Evolutionary conservation across 2,113 vertebrate species (phyloP).

Genomic region (Siniperca chuatsi): DNA sequence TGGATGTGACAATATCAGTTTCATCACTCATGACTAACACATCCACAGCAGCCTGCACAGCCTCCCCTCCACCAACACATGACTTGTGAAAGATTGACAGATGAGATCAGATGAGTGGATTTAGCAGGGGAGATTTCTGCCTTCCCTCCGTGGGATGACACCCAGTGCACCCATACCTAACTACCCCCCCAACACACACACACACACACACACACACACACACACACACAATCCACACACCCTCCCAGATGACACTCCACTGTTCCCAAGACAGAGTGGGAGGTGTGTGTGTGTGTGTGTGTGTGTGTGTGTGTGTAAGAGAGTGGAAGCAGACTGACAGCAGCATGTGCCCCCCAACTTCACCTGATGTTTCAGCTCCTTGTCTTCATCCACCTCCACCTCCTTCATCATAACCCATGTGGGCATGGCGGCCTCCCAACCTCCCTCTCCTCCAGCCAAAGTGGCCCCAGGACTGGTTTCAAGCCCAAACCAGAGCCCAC

Average conservation of each 20-base stretch:
- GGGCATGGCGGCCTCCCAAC: conserved; percentile 66
- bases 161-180: conserved; percentile 41
- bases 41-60: background rate
- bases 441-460: conserved; percentile 56
- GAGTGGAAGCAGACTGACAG: conserved; percentile 73
- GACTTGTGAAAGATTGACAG: conserved; percentile 69
- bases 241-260: background rate
- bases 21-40: conserved; percentile 16
- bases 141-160: conserved; percentile 59
- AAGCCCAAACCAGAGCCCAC: conserved; percentile 22
- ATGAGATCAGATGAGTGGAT: conserved; percentile 71
- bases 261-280: background rate
- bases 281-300: conserved; percentile 15
- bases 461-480: conserved; percentile 49
- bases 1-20: conserved; percentile 3
- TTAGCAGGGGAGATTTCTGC: conserved; percentile 64
- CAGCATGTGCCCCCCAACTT: conserved; percentile 66
- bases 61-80: conserved; percentile 31
- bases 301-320: background rate
- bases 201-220: conserved; percentile 24
- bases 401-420: conserved; percentile 62
- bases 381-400: conserved; percentile 34
- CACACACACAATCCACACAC: conserved; percentile 19
- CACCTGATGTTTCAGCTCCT: conserved; percentile 75
- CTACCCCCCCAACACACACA: conserved; percentile 11